Percentiles rank a stretch among this genome's conserved stretches.
Evolutionary conservation across 2,888 invertebrate species (phyloP).

Genomic region (Rotaria sp.): DNA sequence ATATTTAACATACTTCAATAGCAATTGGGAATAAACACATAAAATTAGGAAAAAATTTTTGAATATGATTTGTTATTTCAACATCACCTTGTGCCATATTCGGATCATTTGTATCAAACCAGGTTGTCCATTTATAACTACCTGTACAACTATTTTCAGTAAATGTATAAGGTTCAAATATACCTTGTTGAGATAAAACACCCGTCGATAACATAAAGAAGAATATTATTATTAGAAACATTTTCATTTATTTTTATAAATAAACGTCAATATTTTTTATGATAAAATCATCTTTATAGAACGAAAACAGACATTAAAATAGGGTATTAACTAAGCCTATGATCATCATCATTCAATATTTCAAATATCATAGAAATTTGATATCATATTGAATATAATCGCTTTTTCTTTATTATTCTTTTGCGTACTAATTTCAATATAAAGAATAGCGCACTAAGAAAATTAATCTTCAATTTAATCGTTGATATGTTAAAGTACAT

Average conservation of each 20-base stretch:
- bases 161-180: background rate
- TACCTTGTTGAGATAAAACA: background rate
- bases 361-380: background rate
- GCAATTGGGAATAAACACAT: background rate
- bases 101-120: slow-evolving; percentile 8
- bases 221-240: background rate
- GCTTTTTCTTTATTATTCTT: background rate
- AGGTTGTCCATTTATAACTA: background rate
- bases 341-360: background rate
- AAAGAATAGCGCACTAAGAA: too few relatives aligned
- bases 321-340: background rate
- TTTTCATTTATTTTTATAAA: background rate
- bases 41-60: background rate
- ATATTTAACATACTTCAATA: background rate
- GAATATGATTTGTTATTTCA: background rate
- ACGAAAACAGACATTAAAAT: background rate
- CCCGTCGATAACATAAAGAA: background rate
- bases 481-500: too few relatives aligned
- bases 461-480: too few relatives aligned
- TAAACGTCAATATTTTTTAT: background rate
- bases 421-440: too few relatives aligned
- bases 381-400: background rate
- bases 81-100: background rate
- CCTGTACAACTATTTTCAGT: background rate
- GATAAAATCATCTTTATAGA: background rate